Evolutionary conservation across 2,888 invertebrate genomes (phyloP), one percentile per base, ranked within the genome.

Genomic region (Antitype chi): DNA sequence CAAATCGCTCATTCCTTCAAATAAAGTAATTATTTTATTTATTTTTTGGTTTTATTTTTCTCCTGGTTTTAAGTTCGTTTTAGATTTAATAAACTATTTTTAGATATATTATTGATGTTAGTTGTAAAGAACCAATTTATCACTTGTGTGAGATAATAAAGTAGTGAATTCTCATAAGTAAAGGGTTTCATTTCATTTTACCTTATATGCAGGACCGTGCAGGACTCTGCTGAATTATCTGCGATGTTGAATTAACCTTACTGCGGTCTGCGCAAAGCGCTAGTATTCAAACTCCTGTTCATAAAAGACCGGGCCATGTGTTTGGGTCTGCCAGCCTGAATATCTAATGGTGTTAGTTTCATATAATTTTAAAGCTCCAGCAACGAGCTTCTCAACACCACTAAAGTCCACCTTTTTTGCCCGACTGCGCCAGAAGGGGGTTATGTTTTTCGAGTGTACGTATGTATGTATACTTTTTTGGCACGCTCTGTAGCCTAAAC

Each of bases 131-230:
- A 91, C 89, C 91, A 90, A 87, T 85, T 91, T 91, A 90, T 91
- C 85, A 87, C 90, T 89, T 85, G 92, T 93, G 94, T 94, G 93
- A 90, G 90, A 74, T 83, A 93, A 92, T 92, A 93, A 93, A 93
- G 81, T 91, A 93, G 90, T 74, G 76, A 81, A 78, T 69, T 73
- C 71, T 66, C 79, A 70, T 68, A 72, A 4, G 0, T 49, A 63
- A 38, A 25, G 25, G 9, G 49, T 85, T 88, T 82, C 64, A 79
- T 84, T 85, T 81, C 4, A 47, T 63, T 57, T 47, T 28, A n/a
- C n/a, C 47, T 71, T 32, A 6, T 53, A 52, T 15, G 49, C 23
- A 28, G 15, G 8, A 49, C 28, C 9, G 23, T 15, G 49, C 23
- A 28, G 15, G 8, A 49, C 28, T 23, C 23, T 23, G 43, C 43